Percentiles rank a stretch among this genome's conserved stretches.
Evolutionary conservation across 2,797 vertebrate genomes (phyloP).

Genomic region (Hypotaenidia okinawae): DNA sequence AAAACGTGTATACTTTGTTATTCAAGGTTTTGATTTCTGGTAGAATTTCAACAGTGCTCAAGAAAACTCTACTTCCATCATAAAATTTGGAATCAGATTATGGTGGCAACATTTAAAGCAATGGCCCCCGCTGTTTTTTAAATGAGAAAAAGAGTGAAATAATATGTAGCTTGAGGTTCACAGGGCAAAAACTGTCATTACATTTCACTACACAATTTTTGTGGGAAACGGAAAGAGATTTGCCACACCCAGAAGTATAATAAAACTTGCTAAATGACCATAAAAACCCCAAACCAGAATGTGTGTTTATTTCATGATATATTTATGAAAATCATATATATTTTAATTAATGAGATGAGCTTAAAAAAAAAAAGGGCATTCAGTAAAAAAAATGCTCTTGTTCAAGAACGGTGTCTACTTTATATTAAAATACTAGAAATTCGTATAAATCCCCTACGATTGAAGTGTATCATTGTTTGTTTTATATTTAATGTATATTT

Average conservation of each 20-base stretch:
- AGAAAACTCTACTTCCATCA: neutral
- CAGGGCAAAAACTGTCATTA: neutral
- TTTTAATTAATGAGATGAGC: neutral
- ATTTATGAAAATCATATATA: neutral
- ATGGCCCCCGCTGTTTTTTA: neutral
- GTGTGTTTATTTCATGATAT: neutral
- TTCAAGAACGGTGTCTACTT: neutral
- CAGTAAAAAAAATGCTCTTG: neutral
- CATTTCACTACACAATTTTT: neutral
- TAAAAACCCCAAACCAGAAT: neutral
- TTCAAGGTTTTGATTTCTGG: neutral
- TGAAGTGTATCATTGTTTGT: neutral
- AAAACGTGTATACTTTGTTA: neutral
- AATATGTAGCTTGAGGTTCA: neutral
- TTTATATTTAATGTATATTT: neutral
- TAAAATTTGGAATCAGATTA: neutral
- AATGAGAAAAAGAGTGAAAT: neutral
- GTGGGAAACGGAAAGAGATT: neutral
- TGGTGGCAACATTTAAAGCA: neutral
- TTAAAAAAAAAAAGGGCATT: neutral
- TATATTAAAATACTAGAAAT: neutral
- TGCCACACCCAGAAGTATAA: neutral
- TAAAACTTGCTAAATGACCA: neutral
- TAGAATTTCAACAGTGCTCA: neutral
- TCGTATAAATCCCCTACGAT: too few species aligned